phyloP scores from a whole-genome alignment of 2,888 invertebrate genomes.

The Brachypalpus laphriformis region DNA sequence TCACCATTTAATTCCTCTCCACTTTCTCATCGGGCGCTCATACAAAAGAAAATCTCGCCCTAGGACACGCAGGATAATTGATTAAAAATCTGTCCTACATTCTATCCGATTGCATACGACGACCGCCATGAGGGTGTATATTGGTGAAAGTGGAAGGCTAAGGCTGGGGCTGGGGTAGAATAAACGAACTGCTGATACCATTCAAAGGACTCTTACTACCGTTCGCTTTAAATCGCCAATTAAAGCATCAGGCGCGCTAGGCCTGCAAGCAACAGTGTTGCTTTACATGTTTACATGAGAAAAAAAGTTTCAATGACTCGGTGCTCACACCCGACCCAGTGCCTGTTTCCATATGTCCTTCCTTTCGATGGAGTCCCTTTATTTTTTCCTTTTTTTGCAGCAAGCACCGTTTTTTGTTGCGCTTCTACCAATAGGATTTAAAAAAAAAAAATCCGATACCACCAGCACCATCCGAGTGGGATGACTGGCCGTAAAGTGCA shows the following conservation, averaged over 20 bases:
- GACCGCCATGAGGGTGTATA: conserved; percentile 15
- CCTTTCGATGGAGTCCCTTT: no score
- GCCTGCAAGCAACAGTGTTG: conserved; percentile 68
- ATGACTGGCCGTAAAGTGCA: conserved; percentile 31
- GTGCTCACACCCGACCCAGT: conserved; percentile 36
- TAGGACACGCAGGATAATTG: conserved; percentile 72
- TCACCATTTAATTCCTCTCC: conserved; percentile 67
- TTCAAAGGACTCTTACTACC: conserved; percentile 36
- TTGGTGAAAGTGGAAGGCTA: background rate
- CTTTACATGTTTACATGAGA: conserved; percentile 62
- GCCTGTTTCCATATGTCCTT: conserved; percentile 61
- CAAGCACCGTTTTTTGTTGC: conserved; percentile 13
- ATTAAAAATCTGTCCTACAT: conserved; percentile 74
- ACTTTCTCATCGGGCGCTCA: conserved; percentile 33
- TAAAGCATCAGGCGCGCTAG: conserved; percentile 35
- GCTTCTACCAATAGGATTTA: conserved; percentile 14
- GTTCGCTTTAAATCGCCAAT: conserved; percentile 67
- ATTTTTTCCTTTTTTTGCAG: background rate
- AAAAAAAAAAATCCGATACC: background rate
- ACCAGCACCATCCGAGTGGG: background rate
- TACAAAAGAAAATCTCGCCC: conserved; percentile 69
- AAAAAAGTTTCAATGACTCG: conserved; percentile 64
- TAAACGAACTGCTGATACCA: conserved; percentile 27
- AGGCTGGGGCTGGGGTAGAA: background rate
- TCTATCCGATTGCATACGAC: conserved; percentile 67